A percentile compares a stretch with the other conserved stretches of the same genome.
phyloP scores from a whole-genome alignment of 2,888 invertebrate genomes.

The Rhamnusium bicolor region DNA sequence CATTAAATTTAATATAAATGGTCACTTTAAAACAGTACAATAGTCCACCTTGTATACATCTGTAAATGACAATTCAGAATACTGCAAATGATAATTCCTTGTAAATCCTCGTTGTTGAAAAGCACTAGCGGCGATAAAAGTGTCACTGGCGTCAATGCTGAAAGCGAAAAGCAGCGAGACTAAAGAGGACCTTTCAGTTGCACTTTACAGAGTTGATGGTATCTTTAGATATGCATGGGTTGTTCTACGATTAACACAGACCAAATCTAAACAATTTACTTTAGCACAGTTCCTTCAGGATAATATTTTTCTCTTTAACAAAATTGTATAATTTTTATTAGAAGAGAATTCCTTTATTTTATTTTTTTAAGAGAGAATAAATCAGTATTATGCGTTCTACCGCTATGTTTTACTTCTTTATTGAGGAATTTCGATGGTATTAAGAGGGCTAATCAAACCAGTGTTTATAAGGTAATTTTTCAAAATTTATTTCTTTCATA shows the following conservation, averaged over 20 bases:
- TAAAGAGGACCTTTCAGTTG: conserved; percentile 24
- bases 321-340: no score
- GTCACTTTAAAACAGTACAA: no score
- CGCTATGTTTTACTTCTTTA: no score
- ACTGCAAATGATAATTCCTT: conserved; percentile 22
- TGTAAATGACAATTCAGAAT: conserved; percentile 13
- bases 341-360: no score
- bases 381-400: no score
- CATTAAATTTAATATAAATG: no score
- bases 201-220: conserved; percentile 22
- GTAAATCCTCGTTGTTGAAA: background rate
- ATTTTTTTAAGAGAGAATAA: no score
- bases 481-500: no score
- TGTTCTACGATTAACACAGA: conserved; percentile 22
- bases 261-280: conserved; percentile 12
- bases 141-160: conserved; percentile 5
- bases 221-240: conserved; percentile 30
- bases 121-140: conserved; percentile 23
- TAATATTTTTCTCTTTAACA: no score
- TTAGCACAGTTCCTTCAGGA: background rate
- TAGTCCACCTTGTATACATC: background rate
- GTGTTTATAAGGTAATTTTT: no score
- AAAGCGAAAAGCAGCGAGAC: conserved; percentile 10
- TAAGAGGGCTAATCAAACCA: no score
- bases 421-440: no score